A percentile compares a stretch with the other conserved stretches of the same genome.
Evolutionary conservation across 2,888 invertebrate species (phyloP).

Genomic region (Aricia artaxerxes): DNA sequence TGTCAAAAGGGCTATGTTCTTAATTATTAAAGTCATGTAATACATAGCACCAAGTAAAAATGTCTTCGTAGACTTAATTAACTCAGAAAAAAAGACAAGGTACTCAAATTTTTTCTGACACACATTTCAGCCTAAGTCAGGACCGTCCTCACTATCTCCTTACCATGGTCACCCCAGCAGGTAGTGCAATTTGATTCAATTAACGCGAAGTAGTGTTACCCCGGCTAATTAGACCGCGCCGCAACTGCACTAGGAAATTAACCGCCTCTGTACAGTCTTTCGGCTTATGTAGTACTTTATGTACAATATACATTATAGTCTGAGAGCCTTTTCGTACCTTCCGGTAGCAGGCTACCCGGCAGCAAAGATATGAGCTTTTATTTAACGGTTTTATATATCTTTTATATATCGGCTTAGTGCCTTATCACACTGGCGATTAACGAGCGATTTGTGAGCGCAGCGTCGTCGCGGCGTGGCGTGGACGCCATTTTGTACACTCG

Average conservation of each 20-base stretch:
- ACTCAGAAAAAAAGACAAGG: background rate
- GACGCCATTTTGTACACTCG: too few relatives aligned
- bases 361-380: too few relatives aligned
- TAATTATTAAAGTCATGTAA: too few relatives aligned
- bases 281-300: conserved; percentile 24
- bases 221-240: conserved; percentile 44
- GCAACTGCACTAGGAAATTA: conserved; percentile 41
- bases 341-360: too few relatives aligned
- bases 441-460: too few relatives aligned
- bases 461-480: too few relatives aligned
- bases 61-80: too few relatives aligned
- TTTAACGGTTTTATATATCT: too few relatives aligned
- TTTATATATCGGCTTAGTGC: too few relatives aligned
- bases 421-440: too few relatives aligned
- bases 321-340: background rate
- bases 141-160: conserved; percentile 1
- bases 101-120: background rate
- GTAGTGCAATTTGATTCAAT: conserved; percentile 47
- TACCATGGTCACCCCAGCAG: conserved; percentile 34
- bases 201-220: conserved; percentile 45
- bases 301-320: background rate
- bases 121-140: background rate
- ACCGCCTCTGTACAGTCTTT: conserved; percentile 23
- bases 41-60: too few relatives aligned
- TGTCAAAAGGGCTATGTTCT: too few relatives aligned